Percentiles rank a stretch among this genome's conserved stretches.
Evolutionary conservation across 2,888 invertebrate genomes (phyloP).

Genomic region (Thereva unica): DNA sequence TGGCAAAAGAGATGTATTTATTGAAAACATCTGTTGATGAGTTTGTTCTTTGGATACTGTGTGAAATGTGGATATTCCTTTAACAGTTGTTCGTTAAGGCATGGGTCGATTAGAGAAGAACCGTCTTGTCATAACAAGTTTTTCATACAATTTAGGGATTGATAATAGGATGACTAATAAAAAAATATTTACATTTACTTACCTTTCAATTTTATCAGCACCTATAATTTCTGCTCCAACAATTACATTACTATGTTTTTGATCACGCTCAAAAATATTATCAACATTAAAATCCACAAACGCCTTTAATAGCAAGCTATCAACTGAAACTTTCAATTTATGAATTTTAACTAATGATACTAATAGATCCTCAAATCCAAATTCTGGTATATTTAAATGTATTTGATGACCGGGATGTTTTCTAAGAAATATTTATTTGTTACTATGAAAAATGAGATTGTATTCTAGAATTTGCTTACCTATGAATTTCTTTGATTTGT

Average conservation of each 20-base stretch:
- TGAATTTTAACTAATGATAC: neutral
- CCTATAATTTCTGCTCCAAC: neutral
- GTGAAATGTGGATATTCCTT: no score
- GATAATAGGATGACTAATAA: no score
- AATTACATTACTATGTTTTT: neutral
- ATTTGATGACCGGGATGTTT: constrained; percentile 15
- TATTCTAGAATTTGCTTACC: neutral
- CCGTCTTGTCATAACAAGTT: no score
- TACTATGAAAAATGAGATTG: neutral
- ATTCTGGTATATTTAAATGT: neutral
- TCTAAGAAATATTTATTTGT: neutral
- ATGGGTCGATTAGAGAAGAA: no score
- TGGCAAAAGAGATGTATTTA: no score
- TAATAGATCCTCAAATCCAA: constrained; percentile 19
- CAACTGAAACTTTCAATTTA: neutral
- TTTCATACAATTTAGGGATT: no score
- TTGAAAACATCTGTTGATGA: no score
- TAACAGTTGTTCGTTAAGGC: no score
- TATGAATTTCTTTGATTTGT: constrained; percentile 6
- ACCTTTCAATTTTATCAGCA: neutral
- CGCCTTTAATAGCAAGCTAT: neutral
- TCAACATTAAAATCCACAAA: neutral
- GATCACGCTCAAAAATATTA: constrained; percentile 4
- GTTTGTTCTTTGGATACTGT: no score
- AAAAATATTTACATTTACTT: constrained; percentile 1